A percentile compares a stretch with the other conserved stretches of the same genome.
Evolutionary conservation across 2,113 vertebrate species (phyloP).

Genomic region (Nothocercus julius): DNA sequence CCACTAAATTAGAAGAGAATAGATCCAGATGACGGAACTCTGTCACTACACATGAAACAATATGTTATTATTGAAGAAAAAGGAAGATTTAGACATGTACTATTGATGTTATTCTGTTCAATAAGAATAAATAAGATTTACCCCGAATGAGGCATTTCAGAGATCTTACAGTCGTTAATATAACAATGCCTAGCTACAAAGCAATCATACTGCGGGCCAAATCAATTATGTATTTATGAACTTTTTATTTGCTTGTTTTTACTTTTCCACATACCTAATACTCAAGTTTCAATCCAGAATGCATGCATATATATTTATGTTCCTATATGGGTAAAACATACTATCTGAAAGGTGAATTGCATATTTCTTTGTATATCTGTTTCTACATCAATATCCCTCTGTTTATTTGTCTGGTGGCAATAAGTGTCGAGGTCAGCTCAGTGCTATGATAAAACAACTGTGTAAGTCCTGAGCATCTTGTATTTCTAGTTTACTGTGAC

Average conservation of each 20-base stretch:
- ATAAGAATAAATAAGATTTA: conserved; percentile 53
- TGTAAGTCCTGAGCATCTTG: not conserved
- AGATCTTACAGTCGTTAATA: conserved; percentile 22
- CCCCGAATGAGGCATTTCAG: conserved; percentile 31
- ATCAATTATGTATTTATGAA: not conserved
- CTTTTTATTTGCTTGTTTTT: not conserved
- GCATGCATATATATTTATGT: not conserved
- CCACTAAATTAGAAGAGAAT: not conserved
- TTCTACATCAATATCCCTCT: not conserved
- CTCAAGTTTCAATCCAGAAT: not conserved
- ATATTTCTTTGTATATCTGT: not conserved
- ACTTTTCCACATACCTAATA: not conserved
- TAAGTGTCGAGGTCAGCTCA: not conserved
- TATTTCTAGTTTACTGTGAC: not conserved
- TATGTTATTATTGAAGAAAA: not conserved
- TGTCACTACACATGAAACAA: not conserved
- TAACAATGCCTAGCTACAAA: not conserved
- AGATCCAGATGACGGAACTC: not conserved
- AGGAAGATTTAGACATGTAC: conserved; percentile 27
- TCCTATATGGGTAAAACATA: not conserved
- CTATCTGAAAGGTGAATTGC: not conserved
- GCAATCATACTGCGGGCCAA: not conserved
- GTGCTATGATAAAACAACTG: not conserved
- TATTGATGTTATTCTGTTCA: conserved; percentile 5
- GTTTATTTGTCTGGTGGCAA: not conserved